Base-by-base conservation (phyloP, 2,797 vertebrate species). In the Hippoglossus hippoglossus region DNA sequence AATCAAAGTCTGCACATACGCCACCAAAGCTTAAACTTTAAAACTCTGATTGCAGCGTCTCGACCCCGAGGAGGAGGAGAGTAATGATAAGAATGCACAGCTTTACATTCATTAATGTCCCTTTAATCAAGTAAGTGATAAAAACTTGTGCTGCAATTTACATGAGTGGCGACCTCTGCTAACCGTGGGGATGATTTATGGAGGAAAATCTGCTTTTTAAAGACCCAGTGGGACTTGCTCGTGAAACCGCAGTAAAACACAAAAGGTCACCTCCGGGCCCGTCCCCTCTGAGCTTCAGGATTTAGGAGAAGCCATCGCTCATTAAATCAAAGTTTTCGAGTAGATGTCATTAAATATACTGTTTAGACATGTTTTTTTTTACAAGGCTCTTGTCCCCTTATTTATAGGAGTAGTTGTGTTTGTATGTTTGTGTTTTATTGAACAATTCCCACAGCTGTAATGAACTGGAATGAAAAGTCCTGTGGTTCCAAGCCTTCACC, bases 41-140 rank as follows among this genome's bases (percentile, higher is more conserved):
- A 77, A 73, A 61, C 52, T 75, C 71, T 76, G 81, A 84, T 80
- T 84, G 76, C 76, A 24, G 68, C 28, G 74, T 65, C 78, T 62
- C 68, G 79, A 86, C 82, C 86, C 58, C 10, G 39, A 53, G 49
- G 78, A 51, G 8, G 46, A 77, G 8, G 46, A 77, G 54, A 19
- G 21, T 25, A 31, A 78, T 46, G 63, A 63, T 62, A 57, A 81
- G 63, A 49, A 65, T 12, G 71, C 66, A 13, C 67, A 18, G 67
- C 58, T 72, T 79, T 76, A 82, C 71, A 77, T 71, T 80, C 79
- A 65, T 85, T 83, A 82, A 84, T 60, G 80, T 73, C 49, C n/a
- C 31, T 75, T 79, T 79, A 87, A 89, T 89, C 74, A 73, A 82
- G 73, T 55, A 2, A 57, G 76, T 22, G 39, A 84, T 81, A 8